Evolutionary conservation across 2,797 vertebrate genomes (phyloP), one percentile per base, ranked within the genome.

Genomic region (Brachymystax lenok): DNA sequence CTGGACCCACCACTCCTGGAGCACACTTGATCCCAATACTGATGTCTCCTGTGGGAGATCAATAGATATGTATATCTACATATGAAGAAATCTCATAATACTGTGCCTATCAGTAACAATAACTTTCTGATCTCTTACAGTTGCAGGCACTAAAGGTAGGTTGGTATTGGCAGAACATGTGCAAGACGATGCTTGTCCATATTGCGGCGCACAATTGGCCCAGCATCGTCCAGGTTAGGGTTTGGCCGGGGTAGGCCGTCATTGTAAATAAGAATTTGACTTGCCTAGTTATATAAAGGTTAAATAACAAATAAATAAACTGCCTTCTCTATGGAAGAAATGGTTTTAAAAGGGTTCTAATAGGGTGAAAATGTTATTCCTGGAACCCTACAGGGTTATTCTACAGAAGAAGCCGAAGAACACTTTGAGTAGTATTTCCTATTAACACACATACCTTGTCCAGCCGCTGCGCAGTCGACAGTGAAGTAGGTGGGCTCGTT

Each of bases 1-100:
- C 88, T 0, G 97, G 96, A 5, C 97, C 97, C 66, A 98, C 95
- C 73, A 99, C 97, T 0, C 97, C 97, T 0, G 96, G 96, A 10
- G 96, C 96, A 0, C 97, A 98, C 85, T 99, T 99, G 89, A 99
- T 98, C 74, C 97, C 97, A 21, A 99, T 98, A 93, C 97, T 99
- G 84, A 99, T 96, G 7, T 98, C 97, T 19, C 97, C 97, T 99
- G 79, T 86, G 85, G 13, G 16, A 2, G 59, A 2, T 46, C 40
- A 46, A 46, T 46, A 63, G 3, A 10, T 21, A 59, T 13, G 10
- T 46, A 46, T 46, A 46, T 46, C 40, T 46, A 46, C 40, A 12
- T 13, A 46, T 46, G 40, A 46, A 46, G 40, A 46, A 46, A 46
- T 46, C 10, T 12, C 40, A 46, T 46, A 13, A 46, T 46, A 46